Evolutionary conservation across 2,888 invertebrate genomes (phyloP).

Genomic region (Mesopsocus fuscifrons): DNA sequence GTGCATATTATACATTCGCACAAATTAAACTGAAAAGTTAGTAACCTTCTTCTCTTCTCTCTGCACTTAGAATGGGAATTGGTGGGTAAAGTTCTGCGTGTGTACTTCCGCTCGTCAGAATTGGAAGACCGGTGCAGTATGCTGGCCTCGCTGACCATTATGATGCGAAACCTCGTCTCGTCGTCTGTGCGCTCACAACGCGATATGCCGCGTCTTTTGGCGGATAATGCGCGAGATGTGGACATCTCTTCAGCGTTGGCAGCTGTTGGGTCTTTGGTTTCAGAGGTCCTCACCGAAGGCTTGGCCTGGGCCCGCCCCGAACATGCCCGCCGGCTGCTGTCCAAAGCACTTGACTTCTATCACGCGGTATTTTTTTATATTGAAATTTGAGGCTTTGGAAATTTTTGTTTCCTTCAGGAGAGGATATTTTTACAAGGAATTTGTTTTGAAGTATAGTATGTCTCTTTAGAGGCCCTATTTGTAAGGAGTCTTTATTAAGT

Average conservation of each 20-base stretch:
- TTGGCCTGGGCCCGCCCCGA: background rate
- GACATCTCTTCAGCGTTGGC: background rate
- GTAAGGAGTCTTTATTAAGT: too few relatives aligned
- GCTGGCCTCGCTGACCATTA: background rate
- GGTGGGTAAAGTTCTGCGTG: background rate
- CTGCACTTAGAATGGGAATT: constrained; percentile 8
- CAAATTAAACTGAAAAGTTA: too few relatives aligned
- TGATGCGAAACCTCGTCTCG: background rate
- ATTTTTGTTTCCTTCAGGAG: too few relatives aligned
- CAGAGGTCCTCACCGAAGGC: background rate
- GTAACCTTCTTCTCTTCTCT: too few relatives aligned
- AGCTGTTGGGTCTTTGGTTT: background rate
- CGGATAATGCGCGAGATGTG: background rate
- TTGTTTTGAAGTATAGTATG: background rate
- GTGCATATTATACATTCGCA: too few relatives aligned
- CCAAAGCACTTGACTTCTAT: constrained; percentile 1
- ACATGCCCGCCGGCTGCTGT: background rate
- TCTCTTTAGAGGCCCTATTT: background rate
- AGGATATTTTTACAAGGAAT: background rate
- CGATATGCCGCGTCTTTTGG: background rate
- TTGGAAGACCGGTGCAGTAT: background rate
- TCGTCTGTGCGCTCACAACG: background rate
- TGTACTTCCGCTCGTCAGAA: background rate
- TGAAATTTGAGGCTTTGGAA: too few relatives aligned
- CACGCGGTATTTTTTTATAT: background rate